Evolutionary conservation across 1,140 invertebrate genomes (phyloP).

Genomic region (Drosophila novamexicana): DNA sequence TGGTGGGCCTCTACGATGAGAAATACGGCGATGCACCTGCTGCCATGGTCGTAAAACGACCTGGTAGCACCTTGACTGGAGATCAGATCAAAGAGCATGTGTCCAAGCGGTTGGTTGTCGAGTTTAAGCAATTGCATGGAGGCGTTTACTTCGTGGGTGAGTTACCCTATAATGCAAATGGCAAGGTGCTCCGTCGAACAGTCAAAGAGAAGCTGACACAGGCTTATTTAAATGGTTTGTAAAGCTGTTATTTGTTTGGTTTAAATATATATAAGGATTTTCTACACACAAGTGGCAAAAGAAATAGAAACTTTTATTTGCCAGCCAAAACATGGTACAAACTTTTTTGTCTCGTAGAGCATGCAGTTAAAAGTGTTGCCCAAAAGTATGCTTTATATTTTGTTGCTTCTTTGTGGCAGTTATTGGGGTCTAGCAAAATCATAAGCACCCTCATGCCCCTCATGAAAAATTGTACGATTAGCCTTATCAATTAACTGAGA

Average conservation of each 20-base stretch:
- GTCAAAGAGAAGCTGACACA: conserved; percentile 62
- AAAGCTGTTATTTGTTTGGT: neutral
- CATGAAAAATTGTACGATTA: too few relatives aligned
- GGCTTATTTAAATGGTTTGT: neutral
- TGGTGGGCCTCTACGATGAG: conserved; percentile 37
- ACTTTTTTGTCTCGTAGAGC: too few relatives aligned
- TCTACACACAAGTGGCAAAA: too few relatives aligned
- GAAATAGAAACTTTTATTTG: too few relatives aligned
- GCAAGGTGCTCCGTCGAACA: conserved; percentile 87
- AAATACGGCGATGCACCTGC: conserved; percentile 32
- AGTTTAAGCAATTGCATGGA: conserved; percentile 85
- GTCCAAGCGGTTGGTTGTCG: conserved; percentile 61
- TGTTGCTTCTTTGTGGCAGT: neutral
- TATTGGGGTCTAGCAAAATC: too few relatives aligned
- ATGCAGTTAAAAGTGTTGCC: neutral
- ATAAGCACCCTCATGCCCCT: too few relatives aligned
- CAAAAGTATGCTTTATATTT: neutral
- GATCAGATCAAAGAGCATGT: conserved; percentile 55
- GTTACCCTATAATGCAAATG: conserved; percentile 87
- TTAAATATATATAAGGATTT: too few relatives aligned
- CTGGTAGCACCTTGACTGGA: conserved; percentile 23
- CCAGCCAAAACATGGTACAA: too few relatives aligned
- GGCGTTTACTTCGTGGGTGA: conserved; percentile 86
- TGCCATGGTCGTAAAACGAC: conserved; percentile 31
- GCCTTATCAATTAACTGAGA: too few relatives aligned